Percentiles rank a stretch among this genome's conserved stretches.
Evolutionary conservation across 2,888 invertebrate species (phyloP).

Genomic region (Papilio protenor): DNA sequence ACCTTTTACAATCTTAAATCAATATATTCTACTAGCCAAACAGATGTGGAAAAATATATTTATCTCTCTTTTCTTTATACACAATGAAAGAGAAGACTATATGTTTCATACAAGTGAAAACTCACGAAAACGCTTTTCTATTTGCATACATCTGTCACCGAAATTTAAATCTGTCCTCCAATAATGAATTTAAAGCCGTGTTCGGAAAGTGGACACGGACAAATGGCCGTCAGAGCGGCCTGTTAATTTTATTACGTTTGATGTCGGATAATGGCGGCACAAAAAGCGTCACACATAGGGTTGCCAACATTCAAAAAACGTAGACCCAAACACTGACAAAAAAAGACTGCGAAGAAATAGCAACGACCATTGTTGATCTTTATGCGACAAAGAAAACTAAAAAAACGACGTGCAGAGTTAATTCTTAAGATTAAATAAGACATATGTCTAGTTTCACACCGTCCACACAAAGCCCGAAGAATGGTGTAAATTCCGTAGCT

Average conservation of each 20-base stretch:
- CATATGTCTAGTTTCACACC: background rate
- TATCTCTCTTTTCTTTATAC: background rate
- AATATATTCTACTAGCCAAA: background rate
- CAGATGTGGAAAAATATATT: background rate
- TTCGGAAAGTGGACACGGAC: slow-evolving; percentile 31
- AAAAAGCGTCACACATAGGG: slow-evolving; percentile 9
- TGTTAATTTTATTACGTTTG: slow-evolving; percentile 37
- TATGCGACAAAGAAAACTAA: background rate
- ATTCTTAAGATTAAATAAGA: too few relatives aligned
- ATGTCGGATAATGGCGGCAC: slow-evolving; percentile 27
- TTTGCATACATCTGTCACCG: slow-evolving; percentile 14
- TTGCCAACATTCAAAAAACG: background rate
- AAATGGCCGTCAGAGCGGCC: slow-evolving; percentile 26
- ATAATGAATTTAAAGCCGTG: slow-evolving; percentile 37
- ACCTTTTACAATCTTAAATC: background rate
- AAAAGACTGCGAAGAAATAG: background rate
- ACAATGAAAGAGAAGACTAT: background rate
- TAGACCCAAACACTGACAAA: background rate
- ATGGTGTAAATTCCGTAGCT: background rate
- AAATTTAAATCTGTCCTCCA: slow-evolving; percentile 24
- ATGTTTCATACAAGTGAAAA: background rate
- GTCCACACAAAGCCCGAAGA: background rate
- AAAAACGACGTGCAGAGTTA: too few relatives aligned
- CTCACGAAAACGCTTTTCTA: background rate
- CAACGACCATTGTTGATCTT: background rate